Conservation (phyloP, 2,888 invertebrate genomes). For the Mactromeris polynyma region DNA sequence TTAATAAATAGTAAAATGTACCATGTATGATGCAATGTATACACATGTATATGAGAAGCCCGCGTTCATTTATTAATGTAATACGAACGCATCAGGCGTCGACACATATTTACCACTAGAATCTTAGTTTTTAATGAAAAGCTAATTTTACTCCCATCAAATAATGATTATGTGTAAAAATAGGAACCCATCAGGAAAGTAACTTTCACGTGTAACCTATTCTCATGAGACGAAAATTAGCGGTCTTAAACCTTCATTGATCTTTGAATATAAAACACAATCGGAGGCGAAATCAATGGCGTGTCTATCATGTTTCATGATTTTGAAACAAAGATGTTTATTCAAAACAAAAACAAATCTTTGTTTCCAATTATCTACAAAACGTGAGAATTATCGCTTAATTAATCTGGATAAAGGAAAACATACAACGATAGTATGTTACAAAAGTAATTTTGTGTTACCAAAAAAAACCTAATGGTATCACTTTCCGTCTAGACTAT, state of each 20-base stretch:
- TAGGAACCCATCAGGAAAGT: not conserved
- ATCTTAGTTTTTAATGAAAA: no score
- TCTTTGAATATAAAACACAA: not conserved
- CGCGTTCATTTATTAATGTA: no score
- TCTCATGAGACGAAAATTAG: slow-evolving; percentile 5
- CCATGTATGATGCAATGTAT: no score
- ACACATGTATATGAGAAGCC: no score
- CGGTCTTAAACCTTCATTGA: not conserved
- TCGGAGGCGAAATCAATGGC: not conserved
- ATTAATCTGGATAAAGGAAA: not conserved
- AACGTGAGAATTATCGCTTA: not conserved
- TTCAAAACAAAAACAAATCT: not conserved
- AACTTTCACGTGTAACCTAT: not conserved
- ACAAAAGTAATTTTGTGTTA: not conserved
- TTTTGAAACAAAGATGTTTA: not conserved
- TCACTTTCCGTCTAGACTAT: not conserved
- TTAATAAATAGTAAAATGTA: no score
- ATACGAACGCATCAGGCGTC: no score
- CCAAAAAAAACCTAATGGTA: not conserved
- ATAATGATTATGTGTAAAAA: no score
- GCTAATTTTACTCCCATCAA: no score
- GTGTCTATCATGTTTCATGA: not conserved
- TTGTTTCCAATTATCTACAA: not conserved
- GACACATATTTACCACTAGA: no score
- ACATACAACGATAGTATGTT: not conserved